Conservation (phyloP, 2,888 invertebrate species). For the Rhagonycha lutea region DNA sequence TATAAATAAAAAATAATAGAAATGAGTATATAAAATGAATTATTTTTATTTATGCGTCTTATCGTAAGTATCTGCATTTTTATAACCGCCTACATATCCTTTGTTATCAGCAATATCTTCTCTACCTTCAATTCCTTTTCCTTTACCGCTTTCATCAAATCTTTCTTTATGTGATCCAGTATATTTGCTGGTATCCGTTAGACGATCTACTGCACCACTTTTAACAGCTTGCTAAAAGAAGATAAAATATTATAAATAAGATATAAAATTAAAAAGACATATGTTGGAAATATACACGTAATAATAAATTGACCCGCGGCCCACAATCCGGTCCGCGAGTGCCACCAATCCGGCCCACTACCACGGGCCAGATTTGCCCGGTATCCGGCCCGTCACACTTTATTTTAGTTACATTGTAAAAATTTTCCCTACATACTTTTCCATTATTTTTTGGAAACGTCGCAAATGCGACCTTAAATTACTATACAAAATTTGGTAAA, state of each 20-base stretch:
- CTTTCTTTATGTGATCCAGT: conserved; percentile 84
- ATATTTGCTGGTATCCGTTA: conserved; percentile 84
- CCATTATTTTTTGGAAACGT: too few relatives aligned
- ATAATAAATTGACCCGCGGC: too few relatives aligned
- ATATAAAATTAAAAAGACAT: neutral
- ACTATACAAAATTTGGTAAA: too few relatives aligned
- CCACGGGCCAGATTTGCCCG: too few relatives aligned
- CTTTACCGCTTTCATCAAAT: conserved; percentile 81
- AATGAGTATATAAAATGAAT: neutral
- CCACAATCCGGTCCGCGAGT: too few relatives aligned
- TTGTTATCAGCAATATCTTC: conserved; percentile 73
- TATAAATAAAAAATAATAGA: too few relatives aligned
- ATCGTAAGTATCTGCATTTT: conserved; percentile 77
- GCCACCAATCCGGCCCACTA: too few relatives aligned
- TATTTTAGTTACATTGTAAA: too few relatives aligned
- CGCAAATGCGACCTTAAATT: too few relatives aligned
- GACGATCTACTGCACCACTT: conserved; percentile 67
- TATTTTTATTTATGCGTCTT: conserved; percentile 57
- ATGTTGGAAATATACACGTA: too few relatives aligned
- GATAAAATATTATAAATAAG: neutral
- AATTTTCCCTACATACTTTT: too few relatives aligned
- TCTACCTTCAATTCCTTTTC: conserved; percentile 83
- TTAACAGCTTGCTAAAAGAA: conserved; percentile 52
- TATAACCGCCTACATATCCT: conserved; percentile 82
- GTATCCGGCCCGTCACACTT: too few relatives aligned